Evolutionary conservation across 2,113 vertebrate species (phyloP).

Genomic region (Leucoraja erinaceus): DNA sequence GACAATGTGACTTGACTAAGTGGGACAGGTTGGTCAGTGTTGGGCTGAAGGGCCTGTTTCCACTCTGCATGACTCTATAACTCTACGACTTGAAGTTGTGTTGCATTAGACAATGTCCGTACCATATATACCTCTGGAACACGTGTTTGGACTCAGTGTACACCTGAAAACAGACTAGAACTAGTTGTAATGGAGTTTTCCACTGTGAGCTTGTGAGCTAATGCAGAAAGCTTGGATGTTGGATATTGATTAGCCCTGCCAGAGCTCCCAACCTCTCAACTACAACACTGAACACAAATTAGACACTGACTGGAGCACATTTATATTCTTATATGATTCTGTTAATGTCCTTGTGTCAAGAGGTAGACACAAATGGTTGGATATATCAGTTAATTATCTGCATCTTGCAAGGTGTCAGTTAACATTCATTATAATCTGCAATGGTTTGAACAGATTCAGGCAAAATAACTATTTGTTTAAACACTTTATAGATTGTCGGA

Average conservation of each 20-base stretch:
- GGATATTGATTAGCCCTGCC: not conserved
- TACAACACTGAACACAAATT: slow-evolving; percentile 22
- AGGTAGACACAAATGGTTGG: not conserved
- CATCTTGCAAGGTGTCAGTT: slow-evolving; percentile 30
- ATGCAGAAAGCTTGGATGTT: not conserved
- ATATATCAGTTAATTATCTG: slow-evolving; percentile 23
- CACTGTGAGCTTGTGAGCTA: not conserved
- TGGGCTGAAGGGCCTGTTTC: too few relatives aligned
- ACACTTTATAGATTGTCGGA: not conserved
- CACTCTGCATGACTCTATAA: too few relatives aligned
- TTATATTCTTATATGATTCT: slow-evolving; percentile 30
- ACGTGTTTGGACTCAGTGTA: not conserved
- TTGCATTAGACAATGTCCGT: not conserved
- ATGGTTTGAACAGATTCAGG: slow-evolving; percentile 7
- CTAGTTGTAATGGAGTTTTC: too few relatives aligned
- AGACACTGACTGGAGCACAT: slow-evolving; percentile 24
- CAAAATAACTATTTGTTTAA: slow-evolving; percentile 28
- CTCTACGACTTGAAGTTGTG: not conserved
- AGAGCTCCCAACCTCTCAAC: not conserved
- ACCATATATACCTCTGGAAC: not conserved
- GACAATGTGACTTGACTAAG: too few relatives aligned
- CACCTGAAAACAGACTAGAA: not conserved
- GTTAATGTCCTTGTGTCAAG: slow-evolving; percentile 7
- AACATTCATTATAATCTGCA: slow-evolving; percentile 30
- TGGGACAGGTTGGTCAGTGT: too few relatives aligned